Percentiles rank a stretch among this genome's conserved stretches.
Evolutionary conservation across 2,797 vertebrate genomes (phyloP).

Genomic region (Myoxocephalus aenaeus): DNA sequence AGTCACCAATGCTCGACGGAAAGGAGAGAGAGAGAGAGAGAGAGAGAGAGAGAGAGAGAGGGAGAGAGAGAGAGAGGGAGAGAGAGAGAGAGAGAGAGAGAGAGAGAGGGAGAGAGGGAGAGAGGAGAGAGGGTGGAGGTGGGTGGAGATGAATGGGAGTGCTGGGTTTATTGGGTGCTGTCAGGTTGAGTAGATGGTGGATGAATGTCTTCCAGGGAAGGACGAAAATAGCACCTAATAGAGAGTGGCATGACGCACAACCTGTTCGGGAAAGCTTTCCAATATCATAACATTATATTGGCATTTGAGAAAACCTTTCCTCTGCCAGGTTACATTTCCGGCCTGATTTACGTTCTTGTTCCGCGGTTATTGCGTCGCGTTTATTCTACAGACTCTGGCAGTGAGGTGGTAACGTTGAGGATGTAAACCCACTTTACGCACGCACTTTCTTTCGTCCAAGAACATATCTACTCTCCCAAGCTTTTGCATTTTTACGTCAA

Average conservation of each 20-base stretch:
- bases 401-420: background rate
- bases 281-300: constrained; percentile 70
- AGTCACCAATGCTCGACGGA: constrained; percentile 52
- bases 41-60: constrained; percentile 28
- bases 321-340: constrained; percentile 65
- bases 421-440: background rate
- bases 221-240: constrained; percentile 81
- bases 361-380: constrained; percentile 2
- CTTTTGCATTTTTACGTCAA: background rate
- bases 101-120: constrained; percentile 34
- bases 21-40: constrained; percentile 19
- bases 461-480: background rate
- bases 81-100: constrained; percentile 16
- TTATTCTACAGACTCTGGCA: constrained; percentile 28
- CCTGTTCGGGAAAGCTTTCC: constrained; percentile 67
- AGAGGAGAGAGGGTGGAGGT: constrained; percentile 55
- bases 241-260: constrained; percentile 79
- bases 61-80: constrained; percentile 33
- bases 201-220: constrained; percentile 79
- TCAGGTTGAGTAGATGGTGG: constrained; percentile 77
- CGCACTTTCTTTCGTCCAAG: background rate
- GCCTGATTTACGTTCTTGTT: constrained; percentile 64
- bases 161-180: constrained; percentile 83
- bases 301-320: constrained; percentile 58
- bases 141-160: constrained; percentile 73